phyloP scores from a whole-genome alignment of 2,797 vertebrate species.

The Mormyrus proboscirostris region DNA sequence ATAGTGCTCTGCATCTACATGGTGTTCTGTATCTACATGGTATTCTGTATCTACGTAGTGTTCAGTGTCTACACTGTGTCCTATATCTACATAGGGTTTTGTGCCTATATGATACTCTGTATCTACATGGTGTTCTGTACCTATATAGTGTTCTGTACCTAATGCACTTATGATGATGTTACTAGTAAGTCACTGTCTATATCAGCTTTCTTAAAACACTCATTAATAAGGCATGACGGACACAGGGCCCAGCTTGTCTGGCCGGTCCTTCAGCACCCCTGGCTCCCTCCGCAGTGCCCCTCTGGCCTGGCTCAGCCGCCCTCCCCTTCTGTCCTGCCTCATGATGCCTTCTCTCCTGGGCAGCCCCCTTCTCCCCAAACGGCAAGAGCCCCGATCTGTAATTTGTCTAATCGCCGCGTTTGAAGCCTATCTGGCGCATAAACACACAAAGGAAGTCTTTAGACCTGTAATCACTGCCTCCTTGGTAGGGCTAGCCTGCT shows the following conservation, averaged over 20 bases:
- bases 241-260: neutral
- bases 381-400: conserved; percentile 84
- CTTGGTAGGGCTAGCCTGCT: conserved; percentile 81
- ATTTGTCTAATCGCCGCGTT: conserved; percentile 91
- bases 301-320: neutral
- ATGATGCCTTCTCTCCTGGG: conserved; percentile 78
- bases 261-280: neutral
- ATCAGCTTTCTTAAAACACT: too few species aligned
- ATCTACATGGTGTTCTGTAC: neutral
- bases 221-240: neutral
- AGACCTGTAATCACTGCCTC: conserved; percentile 86
- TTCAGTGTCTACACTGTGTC: neutral
- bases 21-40: neutral
- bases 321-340: conserved; percentile 21
- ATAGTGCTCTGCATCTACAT: neutral
- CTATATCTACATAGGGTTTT: neutral
- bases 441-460: conserved; percentile 90
- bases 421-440: conserved; percentile 91
- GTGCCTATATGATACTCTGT: neutral
- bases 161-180: neutral
- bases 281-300: neutral
- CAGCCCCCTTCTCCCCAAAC: conserved; percentile 64
- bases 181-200: neutral
- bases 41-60: neutral
- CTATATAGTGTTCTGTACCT: neutral